Base-by-base conservation (phyloP, 2,797 vertebrate genomes). In the Gymnoscopelus microlampas region DNA sequence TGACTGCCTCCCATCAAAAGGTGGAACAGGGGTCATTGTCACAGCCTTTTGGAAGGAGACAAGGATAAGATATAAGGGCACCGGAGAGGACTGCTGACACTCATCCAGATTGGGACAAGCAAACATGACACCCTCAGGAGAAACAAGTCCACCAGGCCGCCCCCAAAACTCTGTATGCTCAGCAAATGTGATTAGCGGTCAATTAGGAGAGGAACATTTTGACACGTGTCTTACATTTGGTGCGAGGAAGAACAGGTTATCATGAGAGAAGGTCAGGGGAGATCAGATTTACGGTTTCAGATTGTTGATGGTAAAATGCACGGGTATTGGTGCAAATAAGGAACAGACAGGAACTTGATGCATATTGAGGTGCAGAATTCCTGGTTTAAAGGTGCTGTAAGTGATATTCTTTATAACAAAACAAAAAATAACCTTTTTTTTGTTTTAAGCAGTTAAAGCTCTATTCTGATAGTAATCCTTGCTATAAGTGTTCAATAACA, bases 221-320 rank as follows among this genome's bases (percentile, higher is more conserved):
- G 87, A 93, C 89, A 92, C 85, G 81, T 91, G 89, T 89, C 87
- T 91, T 83, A 74, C 81, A 88, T 93, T 93, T 90, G 73, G 76
- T 78, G 80, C 73, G 82, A 85, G 84, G 14, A 80, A 74, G 75
- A 86, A 73, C 74, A 67, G 80, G 77, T 84, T 86, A 83, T 87
- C 71, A 63, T 66, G 23, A 11, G 51, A 11, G 44, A 29, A 75
- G 63, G 15, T 44, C 2, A 23, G 72, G 68, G 69, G 56, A 73
- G 78, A 76, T 72, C 50, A 58, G 32, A 39, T 23, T 64, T 69
- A 23, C 62, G 59, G 63, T 23, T 60, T 60, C 23, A 58, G 78
- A 23, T 44, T 69, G 76, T 73, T 75, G 56, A 70, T 73, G 62
- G 74, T 80, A 47, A 66, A 62, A 63, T 68, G 63, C 60, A 29